These are phyloP conservation scores for Pipa parva DNA, from an alignment of 2,113 vertebrate species.

Conservation along the genomic window DNA sequence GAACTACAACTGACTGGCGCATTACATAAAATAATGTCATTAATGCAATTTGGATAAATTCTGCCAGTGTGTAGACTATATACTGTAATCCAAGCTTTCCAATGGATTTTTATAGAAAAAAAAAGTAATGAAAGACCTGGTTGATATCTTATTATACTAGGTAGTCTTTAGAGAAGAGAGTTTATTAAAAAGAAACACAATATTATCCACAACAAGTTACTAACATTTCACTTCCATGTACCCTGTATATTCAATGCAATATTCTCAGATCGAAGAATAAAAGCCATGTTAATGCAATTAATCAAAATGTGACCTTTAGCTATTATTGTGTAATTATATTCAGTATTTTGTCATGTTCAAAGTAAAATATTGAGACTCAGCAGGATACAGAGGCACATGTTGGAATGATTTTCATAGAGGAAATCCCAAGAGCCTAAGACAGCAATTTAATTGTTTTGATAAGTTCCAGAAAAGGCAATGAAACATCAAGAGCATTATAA, in stretches of 20 bases:
- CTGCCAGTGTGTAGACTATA: not conserved
- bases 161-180: not conserved
- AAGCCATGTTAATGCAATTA: not conserved
- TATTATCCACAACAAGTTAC: not conserved
- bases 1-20: too few relatives aligned
- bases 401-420: not conserved
- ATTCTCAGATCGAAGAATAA: not conserved
- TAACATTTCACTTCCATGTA: not conserved
- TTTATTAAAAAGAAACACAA: not conserved
- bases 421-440: conserved; percentile 4
- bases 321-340: conserved; percentile 6
- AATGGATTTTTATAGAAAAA: not conserved
- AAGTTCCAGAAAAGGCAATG: not conserved
- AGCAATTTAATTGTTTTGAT: not conserved
- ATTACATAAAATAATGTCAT: not conserved
- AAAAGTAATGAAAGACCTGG: not conserved
- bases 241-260: not conserved
- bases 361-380: not conserved
- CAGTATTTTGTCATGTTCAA: not conserved
- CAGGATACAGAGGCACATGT: not conserved
- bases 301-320: conserved; percentile 3
- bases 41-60: not conserved
- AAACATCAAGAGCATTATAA: conserved; percentile 3
- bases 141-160: not conserved
- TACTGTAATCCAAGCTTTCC: too few relatives aligned